These are phyloP conservation scores for Antigone vipio DNA, from an alignment of 2,113 vertebrate species.

Conservation along the genomic window DNA sequence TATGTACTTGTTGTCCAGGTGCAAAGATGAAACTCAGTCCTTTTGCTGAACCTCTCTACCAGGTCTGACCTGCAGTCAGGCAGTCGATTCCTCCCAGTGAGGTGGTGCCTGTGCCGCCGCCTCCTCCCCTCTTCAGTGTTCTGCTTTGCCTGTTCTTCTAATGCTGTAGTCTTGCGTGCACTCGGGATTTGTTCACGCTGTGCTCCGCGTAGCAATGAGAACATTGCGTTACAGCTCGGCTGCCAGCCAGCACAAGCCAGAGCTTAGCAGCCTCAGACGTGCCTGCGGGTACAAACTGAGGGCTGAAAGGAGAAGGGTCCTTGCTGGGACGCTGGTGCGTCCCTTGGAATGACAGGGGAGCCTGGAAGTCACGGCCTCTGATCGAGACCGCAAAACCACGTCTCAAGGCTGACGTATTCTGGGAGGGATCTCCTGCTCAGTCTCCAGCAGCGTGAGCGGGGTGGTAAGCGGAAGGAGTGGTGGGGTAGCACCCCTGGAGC, in stretches of 20 bases:
- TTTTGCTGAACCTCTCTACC: neutral
- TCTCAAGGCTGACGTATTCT: rapidly evolving
- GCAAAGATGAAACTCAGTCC: neutral
- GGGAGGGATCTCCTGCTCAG: neutral
- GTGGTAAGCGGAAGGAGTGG: rapidly evolving
- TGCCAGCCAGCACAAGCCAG: rapidly evolving
- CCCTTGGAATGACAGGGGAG: neutral
- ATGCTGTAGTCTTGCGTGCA: rapidly evolving
- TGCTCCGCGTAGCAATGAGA: rapidly evolving
- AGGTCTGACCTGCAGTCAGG: neutral
- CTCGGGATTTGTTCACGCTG: rapidly evolving
- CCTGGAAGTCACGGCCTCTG: neutral
- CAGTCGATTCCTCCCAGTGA: rapidly evolving
- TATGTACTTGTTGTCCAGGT: neutral
- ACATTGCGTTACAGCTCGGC: neutral
- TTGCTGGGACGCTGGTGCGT: neutral
- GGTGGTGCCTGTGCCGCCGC: rapidly evolving
- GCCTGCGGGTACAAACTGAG: rapidly evolving
- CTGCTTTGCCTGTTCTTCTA: neutral
- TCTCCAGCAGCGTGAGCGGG: neutral
- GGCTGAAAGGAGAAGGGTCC: neutral
- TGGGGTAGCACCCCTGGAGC: neutral
- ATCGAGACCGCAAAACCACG: rapidly evolving
- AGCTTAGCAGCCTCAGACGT: rapidly evolving
- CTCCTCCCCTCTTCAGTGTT: neutral